These are phyloP conservation scores for Ictalurus punctatus DNA, from an alignment of 2,113 vertebrate species.

Conservation along the genomic window DNA sequence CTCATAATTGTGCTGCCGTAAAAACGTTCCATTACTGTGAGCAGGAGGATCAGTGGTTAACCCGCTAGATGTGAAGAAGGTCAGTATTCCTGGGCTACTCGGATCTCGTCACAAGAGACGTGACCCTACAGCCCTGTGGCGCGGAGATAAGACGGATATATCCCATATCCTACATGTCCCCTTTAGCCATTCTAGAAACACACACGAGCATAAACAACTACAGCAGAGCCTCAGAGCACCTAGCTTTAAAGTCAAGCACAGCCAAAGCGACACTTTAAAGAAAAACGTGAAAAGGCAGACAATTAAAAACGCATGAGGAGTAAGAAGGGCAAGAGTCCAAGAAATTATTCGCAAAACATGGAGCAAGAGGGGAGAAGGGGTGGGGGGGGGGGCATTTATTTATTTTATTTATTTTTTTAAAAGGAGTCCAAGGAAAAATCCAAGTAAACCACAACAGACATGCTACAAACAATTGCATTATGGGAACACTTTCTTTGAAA, in stretches of 20 bases:
- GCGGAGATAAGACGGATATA: conserved; percentile 33
- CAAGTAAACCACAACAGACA: conserved; percentile 80
- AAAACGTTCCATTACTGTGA: conserved; percentile 23
- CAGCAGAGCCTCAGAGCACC: conserved; percentile 12
- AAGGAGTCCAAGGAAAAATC: conserved; percentile 74
- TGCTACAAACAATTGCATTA: conserved; percentile 74
- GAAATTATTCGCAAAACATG: conserved; percentile 53
- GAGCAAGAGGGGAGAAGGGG: neutral
- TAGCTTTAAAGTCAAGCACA: conserved; percentile 32
- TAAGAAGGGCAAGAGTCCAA: conserved; percentile 19
- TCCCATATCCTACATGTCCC: neutral
- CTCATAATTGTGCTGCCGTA: conserved; percentile 7
- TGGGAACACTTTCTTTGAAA: conserved; percentile 75
- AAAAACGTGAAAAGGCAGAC: conserved; percentile 45
- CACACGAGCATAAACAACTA: conserved; percentile 10
- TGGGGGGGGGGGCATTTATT: conserved; percentile 53
- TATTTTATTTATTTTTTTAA: too few species aligned
- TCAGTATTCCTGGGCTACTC: conserved; percentile 5
- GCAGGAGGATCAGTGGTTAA: conserved; percentile 26
- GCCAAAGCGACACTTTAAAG: conserved; percentile 56
- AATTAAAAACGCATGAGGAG: conserved; percentile 74
- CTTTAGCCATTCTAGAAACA: neutral
- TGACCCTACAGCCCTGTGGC: conserved; percentile 26
- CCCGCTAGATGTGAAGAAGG: conserved; percentile 6
- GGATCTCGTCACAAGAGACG: neutral